A percentile compares a stretch with the other conserved stretches of the same genome.
Evolutionary conservation across 2,113 vertebrate genomes (phyloP).

Genomic region (Cheilinus undulatus): DNA sequence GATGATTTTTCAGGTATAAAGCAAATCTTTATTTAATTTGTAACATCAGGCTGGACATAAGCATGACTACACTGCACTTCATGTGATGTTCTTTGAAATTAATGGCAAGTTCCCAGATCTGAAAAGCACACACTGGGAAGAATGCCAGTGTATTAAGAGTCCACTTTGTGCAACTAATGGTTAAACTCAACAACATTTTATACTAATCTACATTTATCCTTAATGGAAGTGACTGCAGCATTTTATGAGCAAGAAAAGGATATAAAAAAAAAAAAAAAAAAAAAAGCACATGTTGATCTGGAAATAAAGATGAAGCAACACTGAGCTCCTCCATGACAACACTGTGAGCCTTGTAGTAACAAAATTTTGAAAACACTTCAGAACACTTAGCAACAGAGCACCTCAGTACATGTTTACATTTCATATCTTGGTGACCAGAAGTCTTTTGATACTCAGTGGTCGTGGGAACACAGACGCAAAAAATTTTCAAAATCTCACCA

Average conservation of each 20-base stretch:
- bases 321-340: slow-evolving; percentile 15
- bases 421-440: not conserved
- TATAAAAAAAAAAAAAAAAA: slow-evolving; percentile 27
- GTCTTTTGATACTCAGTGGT: not conserved
- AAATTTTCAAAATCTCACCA: slow-evolving; percentile 70
- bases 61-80: not conserved
- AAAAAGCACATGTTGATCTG: not conserved
- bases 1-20: not conserved
- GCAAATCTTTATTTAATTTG: not conserved
- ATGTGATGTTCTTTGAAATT: not conserved
- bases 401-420: not conserved
- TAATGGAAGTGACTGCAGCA: not conserved
- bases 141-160: not conserved
- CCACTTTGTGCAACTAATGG: not conserved
- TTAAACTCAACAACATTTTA: not conserved
- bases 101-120: too few species aligned
- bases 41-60: not conserved
- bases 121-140: too few species aligned
- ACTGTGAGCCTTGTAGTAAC: not conserved
- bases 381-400: slow-evolving; percentile 8
- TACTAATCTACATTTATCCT: not conserved
- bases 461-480: not conserved
- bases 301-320: slow-evolving; percentile 17
- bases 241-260: not conserved
- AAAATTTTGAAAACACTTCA: slow-evolving; percentile 21